Conservation (phyloP, 2,113 vertebrate species). For the Vicugna pacos region DNA sequence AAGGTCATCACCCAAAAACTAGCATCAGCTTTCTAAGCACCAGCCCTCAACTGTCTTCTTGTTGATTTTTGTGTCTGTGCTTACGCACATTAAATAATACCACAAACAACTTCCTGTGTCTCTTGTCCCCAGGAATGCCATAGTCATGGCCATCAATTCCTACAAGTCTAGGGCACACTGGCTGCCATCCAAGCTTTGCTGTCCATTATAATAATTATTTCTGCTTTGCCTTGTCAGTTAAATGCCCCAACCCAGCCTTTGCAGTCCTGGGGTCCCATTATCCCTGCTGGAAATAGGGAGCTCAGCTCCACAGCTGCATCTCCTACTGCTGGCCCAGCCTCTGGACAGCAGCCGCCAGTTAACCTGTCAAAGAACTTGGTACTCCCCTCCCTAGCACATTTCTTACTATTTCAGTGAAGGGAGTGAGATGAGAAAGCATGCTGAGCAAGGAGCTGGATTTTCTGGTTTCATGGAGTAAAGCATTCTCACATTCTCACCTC, state of each 20-base stretch:
- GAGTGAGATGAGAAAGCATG: not conserved
- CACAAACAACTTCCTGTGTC: not conserved
- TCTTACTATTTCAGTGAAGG: not conserved
- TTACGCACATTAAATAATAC: not conserved
- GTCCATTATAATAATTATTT: not conserved
- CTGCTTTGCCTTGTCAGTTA: not conserved
- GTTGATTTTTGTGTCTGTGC: not conserved
- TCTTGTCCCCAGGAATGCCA: not conserved
- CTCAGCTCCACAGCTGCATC: not conserved
- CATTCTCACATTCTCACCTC: not conserved
- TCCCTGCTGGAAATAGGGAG: rapidly evolving
- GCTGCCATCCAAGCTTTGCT: not conserved
- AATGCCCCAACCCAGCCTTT: not conserved
- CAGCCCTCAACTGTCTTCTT: not conserved
- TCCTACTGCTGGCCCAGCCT: not conserved
- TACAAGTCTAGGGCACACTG: not conserved
- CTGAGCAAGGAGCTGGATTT: not conserved
- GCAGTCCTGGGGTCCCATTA: not conserved
- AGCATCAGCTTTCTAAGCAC: not conserved
- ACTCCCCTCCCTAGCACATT: not conserved
- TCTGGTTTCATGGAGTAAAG: constrained; percentile 24
- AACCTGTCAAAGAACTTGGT: not conserved
- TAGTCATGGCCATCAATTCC: not conserved
- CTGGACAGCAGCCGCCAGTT: not conserved
- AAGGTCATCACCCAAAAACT: not conserved